Evolutionary conservation across 2,888 invertebrate genomes (phyloP), one percentile per base, ranked within the genome.

Genomic region (Plagodis pulveraria): DNA sequence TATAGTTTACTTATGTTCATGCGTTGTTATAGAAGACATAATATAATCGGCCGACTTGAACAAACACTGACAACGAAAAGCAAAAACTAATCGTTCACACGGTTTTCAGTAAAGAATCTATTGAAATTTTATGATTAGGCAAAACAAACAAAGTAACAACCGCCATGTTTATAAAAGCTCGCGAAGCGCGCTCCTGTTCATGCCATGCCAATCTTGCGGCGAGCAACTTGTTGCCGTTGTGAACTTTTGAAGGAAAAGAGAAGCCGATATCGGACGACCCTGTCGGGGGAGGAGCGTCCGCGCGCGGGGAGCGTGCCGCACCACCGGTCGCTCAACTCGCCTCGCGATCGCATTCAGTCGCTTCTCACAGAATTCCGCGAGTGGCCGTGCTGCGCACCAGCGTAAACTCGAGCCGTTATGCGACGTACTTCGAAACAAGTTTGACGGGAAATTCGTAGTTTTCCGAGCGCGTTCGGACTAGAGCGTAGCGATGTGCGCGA

Each of bases 161-260:
- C 84, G 86, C 89, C 86, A 90, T 91, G 89, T 89, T 91, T 91
- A 90, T 91, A 89, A 91, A 92, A 92, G 91, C 91, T 91, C 87
- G 89, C 85, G 74, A 86, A 85, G 91, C 87, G 84, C 89, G 91
- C 91, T 92, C 83, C 91, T 88, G 91, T 91, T 89, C 91, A 87
- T 91, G 91, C 89, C 91, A 88, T 91, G 91, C 92, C 91, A 91
- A 91, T 91, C 91, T 91, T 83, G 87, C 79, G 86, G 89, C 84
- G 78, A 83, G 86, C 91, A 91, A 91, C 91, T 91, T 91, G 91
- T 91, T 91, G 92, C 91, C 87, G 87, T 81, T 87, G 87, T 87
- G 86, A 90, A 90, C 89, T 89, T 90, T 87, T 80, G 80, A 77
- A 75, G 69, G 62, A 80, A 86, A 72, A 71, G 87, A 83, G 89